These are phyloP conservation scores for Tupiocoris notatus DNA, from an alignment of 2,888 invertebrate species.

Conservation along the genomic window DNA sequence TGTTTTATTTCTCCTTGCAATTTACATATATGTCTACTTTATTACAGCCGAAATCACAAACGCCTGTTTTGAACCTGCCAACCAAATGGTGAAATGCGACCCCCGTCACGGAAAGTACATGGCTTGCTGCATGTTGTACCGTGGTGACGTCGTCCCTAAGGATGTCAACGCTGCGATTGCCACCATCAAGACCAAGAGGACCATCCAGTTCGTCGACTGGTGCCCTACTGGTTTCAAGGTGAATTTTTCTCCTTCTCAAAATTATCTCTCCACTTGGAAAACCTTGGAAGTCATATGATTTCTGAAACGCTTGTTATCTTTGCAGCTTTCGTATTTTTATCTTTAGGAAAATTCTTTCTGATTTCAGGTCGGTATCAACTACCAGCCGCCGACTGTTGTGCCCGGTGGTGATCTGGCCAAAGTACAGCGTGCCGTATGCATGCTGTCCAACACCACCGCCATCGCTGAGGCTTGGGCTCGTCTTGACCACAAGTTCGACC, in stretches of 20 bases:
- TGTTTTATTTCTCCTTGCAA: too few species aligned
- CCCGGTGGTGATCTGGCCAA: constrained; percentile 93
- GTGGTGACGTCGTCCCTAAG: constrained; percentile 66
- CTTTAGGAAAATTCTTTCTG: background rate
- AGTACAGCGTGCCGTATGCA: constrained; percentile 94
- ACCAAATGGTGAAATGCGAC: constrained; percentile 59
- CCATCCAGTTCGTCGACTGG: constrained; percentile 59
- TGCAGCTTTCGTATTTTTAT: background rate
- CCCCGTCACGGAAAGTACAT: constrained; percentile 57
- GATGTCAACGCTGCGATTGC: constrained; percentile 63
- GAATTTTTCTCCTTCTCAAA: background rate
- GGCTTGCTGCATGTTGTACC: constrained; percentile 60
- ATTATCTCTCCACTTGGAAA: too few species aligned
- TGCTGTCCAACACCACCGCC: constrained; percentile 93
- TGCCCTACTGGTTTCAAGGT: constrained; percentile 55
- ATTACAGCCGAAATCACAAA: constrained; percentile 59
- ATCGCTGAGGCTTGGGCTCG: constrained; percentile 68
- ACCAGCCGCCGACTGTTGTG: constrained; percentile 74
- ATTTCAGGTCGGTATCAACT: constrained; percentile 50
- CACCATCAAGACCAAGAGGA: constrained; percentile 62
- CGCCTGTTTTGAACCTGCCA: constrained; percentile 62
- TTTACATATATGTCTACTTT: constrained; percentile 44
- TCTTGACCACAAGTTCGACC: constrained; percentile 66
- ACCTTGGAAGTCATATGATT: too few species aligned
- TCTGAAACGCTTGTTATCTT: too few species aligned